Evolutionary conservation across 2,888 invertebrate species (phyloP).

Genomic region (Monochamus alternatus): DNA sequence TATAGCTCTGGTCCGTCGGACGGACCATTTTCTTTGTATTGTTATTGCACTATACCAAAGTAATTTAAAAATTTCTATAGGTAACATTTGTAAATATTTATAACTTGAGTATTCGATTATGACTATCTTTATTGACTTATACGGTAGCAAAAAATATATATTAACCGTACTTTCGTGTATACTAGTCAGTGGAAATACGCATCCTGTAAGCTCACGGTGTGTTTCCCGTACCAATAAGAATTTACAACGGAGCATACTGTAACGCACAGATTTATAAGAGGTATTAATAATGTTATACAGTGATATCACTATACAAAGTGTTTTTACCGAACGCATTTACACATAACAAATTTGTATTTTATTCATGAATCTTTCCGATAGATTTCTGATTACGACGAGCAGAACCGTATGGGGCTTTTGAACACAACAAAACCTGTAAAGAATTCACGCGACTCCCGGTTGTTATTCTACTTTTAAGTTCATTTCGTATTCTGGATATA

Average conservation of each 20-base stretch:
- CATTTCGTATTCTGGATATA: slow-evolving; percentile 22
- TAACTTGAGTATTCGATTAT: too few species aligned
- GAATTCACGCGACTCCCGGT: slow-evolving; percentile 59
- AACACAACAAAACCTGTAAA: slow-evolving; percentile 59
- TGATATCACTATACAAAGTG: slow-evolving; percentile 57
- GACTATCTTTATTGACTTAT: too few species aligned
- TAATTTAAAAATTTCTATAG: too few species aligned
- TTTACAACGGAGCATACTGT: slow-evolving; percentile 58
- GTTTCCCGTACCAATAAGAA: slow-evolving; percentile 54
- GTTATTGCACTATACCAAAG: too few species aligned
- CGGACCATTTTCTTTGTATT: too few species aligned
- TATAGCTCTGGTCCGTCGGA: too few species aligned
- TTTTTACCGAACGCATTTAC: slow-evolving; percentile 61
- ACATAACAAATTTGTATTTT: slow-evolving; percentile 67
- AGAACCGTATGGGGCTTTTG: slow-evolving; percentile 61
- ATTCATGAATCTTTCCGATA: slow-evolving; percentile 65
- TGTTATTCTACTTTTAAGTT: slow-evolving; percentile 47
- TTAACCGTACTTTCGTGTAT: neutral
- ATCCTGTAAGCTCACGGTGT: slow-evolving; percentile 38
- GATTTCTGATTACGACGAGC: slow-evolving; percentile 64
- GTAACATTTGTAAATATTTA: too few species aligned
- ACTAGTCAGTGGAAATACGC: neutral
- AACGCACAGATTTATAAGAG: slow-evolving; percentile 61
- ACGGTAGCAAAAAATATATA: too few species aligned
- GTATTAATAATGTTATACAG: slow-evolving; percentile 62